These are phyloP conservation scores for Aleiodes leptofemur DNA, from an alignment of 2,888 invertebrate genomes.

Conservation along the genomic window DNA sequence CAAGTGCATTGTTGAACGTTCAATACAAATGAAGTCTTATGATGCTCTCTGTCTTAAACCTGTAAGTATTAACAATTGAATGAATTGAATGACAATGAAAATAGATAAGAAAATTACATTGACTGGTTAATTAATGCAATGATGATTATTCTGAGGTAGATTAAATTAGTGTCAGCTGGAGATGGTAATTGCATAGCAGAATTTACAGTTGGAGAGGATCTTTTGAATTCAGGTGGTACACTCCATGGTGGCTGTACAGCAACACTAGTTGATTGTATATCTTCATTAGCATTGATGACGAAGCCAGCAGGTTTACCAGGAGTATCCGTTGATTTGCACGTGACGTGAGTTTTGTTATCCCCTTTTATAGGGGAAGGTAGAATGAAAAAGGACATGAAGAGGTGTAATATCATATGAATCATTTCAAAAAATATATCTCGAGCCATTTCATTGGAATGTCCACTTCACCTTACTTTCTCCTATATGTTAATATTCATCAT, in stretches of 20 bases:
- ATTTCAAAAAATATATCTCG: no score
- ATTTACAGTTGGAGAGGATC: conserved; percentile 84
- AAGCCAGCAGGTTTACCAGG: conserved; percentile 82
- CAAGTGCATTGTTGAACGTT: conserved; percentile 67
- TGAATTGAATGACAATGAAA: not conserved
- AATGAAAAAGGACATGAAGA: no score
- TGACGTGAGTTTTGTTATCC: conserved; percentile 79
- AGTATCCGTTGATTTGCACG: conserved; percentile 88
- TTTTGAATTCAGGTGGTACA: conserved; percentile 84
- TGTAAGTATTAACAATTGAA: conserved; percentile 65
- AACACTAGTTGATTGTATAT: conserved; percentile 86
- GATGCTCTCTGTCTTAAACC: conserved; percentile 75
- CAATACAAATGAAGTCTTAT: not conserved
- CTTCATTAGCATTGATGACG: conserved; percentile 87
- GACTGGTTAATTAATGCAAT: not conserved
- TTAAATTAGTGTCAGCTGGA: conserved; percentile 78
- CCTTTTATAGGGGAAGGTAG: conserved; percentile 6
- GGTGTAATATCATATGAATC: not conserved
- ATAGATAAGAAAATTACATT: not conserved
- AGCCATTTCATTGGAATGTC: no score
- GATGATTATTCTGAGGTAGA: conserved; percentile 61
- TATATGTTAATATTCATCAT: not conserved
- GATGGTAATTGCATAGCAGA: conserved; percentile 86
- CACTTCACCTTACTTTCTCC: conserved; percentile 30
- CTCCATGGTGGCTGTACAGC: conserved; percentile 92